A percentile compares a stretch with the other conserved stretches of the same genome.
Conservation (phyloP, 2,797 vertebrate species). For the Gymnocypris eckloni region DNA sequence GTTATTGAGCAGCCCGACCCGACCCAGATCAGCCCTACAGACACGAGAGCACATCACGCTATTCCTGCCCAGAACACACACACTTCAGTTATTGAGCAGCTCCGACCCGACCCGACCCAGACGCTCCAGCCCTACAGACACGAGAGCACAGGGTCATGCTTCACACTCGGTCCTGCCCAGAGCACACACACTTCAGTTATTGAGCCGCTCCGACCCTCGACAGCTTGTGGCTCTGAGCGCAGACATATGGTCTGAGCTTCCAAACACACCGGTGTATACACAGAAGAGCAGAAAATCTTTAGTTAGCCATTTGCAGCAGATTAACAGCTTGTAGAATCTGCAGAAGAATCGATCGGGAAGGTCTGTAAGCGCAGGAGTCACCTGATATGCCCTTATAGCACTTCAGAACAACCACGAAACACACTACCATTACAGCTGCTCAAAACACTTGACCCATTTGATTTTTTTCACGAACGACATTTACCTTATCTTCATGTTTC, state of each 20-base stretch:
- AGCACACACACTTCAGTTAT: no score
- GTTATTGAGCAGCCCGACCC: no score
- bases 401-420: no score
- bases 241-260: slow-evolving; percentile 77
- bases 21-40: no score
- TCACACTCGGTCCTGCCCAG: no score
- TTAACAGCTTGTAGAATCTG: slow-evolving; percentile 81
- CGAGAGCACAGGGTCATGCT: no score
- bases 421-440: no score
- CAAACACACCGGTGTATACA: slow-evolving; percentile 49
- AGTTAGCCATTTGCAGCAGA: slow-evolving; percentile 80
- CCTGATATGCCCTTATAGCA: slow-evolving; percentile 58
- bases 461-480: not conserved
- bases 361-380: slow-evolving; percentile 56
- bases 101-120: no score
- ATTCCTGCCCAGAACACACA: slow-evolving; percentile 70
- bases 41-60: slow-evolving; percentile 10
- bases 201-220: slow-evolving; percentile 81
- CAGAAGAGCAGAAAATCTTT: slow-evolving; percentile 12
- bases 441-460: no score
- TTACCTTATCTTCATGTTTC: not conserved
- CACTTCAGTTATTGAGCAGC: slow-evolving; percentile 31
- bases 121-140: no score
- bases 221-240: slow-evolving; percentile 82
- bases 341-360: slow-evolving; percentile 81